Evolutionary conservation across 2,797 vertebrate species (phyloP), one percentile per base, ranked within the genome.

Genomic region (Coreius guichenoti): DNA sequence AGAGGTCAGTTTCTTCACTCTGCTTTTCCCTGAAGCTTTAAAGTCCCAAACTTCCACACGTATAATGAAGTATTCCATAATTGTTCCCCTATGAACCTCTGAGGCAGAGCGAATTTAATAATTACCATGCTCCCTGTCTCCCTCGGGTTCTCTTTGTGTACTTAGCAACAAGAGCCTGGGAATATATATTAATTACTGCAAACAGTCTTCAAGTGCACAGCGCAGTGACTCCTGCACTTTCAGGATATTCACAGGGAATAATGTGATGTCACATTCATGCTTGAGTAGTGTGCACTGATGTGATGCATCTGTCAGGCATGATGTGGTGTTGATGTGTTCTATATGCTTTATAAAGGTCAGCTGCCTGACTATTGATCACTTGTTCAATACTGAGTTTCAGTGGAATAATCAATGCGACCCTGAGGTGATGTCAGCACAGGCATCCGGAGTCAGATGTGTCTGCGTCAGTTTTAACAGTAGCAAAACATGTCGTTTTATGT

Each of bases 351-450:
- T 88, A 87, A 89, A 89, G 75, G 87, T 77, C 90, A 91, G 82
- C 68, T 65, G 43, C 89, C 81, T 84, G 72, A 31, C 1, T 89
- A 88, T 91, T 89, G 90, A 91, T 90, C 74, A 89, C 43, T 89
- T 80, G 61, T 86, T 87, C 90, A 86, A 85, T 89, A 85, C 69
- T 84, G 87, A 56, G 85, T 80, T 91, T 89, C 86, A 91, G 79
- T 91, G 92, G 92, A 93, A 93, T 86, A 91, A 91, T 94, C 93
- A 86, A 93, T 94, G 88, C n/a, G 72, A 56, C 80, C 85, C 89
- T 77, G 36, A 47, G 76, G 85, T 80, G 56, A 67, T 88, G 84
- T 86, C 88, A 91, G 82, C 80, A 16, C 85, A 85, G 86, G 51
- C 56, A 83, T 76, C 47, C 68, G 58, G 63, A 82, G 43, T 87